These are phyloP conservation scores for Turdus rufiventris DNA, from an alignment of 2,113 vertebrate genomes.

Conservation along the genomic window DNA sequence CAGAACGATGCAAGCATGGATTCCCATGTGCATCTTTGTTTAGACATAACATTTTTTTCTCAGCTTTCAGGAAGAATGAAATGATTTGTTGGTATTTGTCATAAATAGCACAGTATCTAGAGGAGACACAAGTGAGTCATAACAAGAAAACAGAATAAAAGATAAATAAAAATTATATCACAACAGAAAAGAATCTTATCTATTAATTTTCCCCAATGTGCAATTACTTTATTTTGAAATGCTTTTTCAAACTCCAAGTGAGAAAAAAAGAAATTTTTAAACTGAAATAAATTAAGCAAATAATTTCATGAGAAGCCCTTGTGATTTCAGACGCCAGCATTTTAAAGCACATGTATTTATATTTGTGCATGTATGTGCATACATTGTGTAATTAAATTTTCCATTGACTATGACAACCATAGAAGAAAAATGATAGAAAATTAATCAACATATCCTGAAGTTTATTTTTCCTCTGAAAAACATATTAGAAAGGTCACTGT, in stretches of 20 bases:
- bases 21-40: constrained; percentile 65
- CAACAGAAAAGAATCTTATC: not conserved
- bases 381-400: constrained; percentile 65
- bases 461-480: constrained; percentile 66
- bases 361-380: constrained; percentile 66
- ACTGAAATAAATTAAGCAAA: constrained; percentile 56
- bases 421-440: constrained; percentile 69
- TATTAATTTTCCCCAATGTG: not conserved
- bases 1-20: constrained; percentile 40
- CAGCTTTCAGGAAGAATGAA: constrained; percentile 60
- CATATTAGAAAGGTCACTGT: constrained; percentile 71
- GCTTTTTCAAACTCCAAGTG: constrained; percentile 23
- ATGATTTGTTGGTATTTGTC: constrained; percentile 67
- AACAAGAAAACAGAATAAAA: constrained; percentile 21
- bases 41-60: constrained; percentile 45
- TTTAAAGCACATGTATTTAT: constrained; percentile 58
- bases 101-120: constrained; percentile 46
- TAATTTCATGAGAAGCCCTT: constrained; percentile 49
- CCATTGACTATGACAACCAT: constrained; percentile 41
- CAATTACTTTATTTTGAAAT: constrained; percentile 29
- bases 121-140: not conserved
- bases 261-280: not conserved
- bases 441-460: constrained; percentile 71
- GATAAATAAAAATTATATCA: constrained; percentile 18
- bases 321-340: constrained; percentile 44